These are phyloP conservation scores for Calosoma granatense DNA, from an alignment of 1,140 invertebrate species.

Conservation along the genomic window DNA sequence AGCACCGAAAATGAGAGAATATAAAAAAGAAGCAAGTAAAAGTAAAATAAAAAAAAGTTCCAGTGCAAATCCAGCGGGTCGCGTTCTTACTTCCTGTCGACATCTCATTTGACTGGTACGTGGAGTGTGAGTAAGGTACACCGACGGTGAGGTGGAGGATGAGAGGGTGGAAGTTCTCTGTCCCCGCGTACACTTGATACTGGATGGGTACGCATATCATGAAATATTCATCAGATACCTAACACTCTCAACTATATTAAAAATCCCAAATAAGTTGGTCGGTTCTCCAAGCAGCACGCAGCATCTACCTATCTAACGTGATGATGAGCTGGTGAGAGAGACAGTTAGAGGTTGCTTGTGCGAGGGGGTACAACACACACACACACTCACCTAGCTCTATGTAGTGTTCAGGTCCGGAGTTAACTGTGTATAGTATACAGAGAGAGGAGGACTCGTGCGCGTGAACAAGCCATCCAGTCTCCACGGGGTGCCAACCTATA, in stretches of 20 bases:
- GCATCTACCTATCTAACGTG: too few relatives aligned
- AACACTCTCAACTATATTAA: constrained; percentile 26
- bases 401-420: not conserved
- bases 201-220: constrained; percentile 25
- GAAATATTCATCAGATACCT: constrained; percentile 29
- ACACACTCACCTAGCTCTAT: not conserved
- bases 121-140: not conserved
- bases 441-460: too few relatives aligned
- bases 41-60: constrained; percentile 25
- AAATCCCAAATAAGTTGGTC: constrained; percentile 19
- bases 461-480: too few relatives aligned
- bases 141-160: not conserved
- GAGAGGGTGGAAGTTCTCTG: not conserved
- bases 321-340: too few relatives aligned
- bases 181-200: constrained; percentile 22
- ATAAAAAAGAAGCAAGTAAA: constrained; percentile 24
- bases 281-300: constrained; percentile 10
- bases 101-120: constrained; percentile 26
- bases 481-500: not conserved
- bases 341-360: too few relatives aligned
- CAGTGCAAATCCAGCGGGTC: constrained; percentile 24
- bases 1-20: constrained; percentile 24
- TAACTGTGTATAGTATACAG: too few relatives aligned
- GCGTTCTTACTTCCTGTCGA: constrained; percentile 22
- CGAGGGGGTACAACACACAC: not conserved